Conservation (phyloP, 2,888 invertebrate genomes). For the Acrobasis repandana region DNA sequence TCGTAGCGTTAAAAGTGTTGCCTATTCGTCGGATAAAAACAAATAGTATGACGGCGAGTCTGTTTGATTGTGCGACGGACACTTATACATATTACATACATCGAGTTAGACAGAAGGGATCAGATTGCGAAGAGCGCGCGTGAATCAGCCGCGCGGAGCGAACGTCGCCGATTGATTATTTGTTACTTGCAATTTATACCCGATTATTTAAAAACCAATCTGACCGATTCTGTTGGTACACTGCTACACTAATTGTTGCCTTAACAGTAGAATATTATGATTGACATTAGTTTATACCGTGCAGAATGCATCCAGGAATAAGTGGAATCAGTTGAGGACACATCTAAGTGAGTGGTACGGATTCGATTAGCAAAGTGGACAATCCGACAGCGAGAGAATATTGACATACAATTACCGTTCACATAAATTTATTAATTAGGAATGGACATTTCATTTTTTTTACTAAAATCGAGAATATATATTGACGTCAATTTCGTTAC, state of each 20-base stretch:
- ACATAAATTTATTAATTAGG: slow-evolving; percentile 54
- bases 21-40: too few species aligned
- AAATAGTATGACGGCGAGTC: too few species aligned
- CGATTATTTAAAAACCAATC: slow-evolving; percentile 40
- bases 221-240: slow-evolving; percentile 56
- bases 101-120: slow-evolving; percentile 53
- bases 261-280: slow-evolving; percentile 64
- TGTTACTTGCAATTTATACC: slow-evolving; percentile 14
- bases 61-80: too few species aligned
- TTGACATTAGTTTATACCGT: slow-evolving; percentile 63
- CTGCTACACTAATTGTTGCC: slow-evolving; percentile 58
- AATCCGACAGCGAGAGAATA: slow-evolving; percentile 63
- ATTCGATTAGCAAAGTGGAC: slow-evolving; percentile 55
- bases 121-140: slow-evolving; percentile 43
- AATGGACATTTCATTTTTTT: slow-evolving; percentile 54
- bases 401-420: slow-evolving; percentile 43
- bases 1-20: too few species aligned
- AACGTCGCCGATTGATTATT: slow-evolving; percentile 23
- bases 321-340: slow-evolving; percentile 41
- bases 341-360: slow-evolving; percentile 52
- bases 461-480: slow-evolving; percentile 45
- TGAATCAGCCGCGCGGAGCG: slow-evolving; percentile 15
- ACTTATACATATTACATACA: slow-evolving; percentile 58
- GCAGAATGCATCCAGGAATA: slow-evolving; percentile 52
- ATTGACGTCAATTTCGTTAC: slow-evolving; percentile 54